Evolutionary conservation across 2,888 invertebrate species (phyloP).

Genomic region (Eupithecia vulgata): DNA sequence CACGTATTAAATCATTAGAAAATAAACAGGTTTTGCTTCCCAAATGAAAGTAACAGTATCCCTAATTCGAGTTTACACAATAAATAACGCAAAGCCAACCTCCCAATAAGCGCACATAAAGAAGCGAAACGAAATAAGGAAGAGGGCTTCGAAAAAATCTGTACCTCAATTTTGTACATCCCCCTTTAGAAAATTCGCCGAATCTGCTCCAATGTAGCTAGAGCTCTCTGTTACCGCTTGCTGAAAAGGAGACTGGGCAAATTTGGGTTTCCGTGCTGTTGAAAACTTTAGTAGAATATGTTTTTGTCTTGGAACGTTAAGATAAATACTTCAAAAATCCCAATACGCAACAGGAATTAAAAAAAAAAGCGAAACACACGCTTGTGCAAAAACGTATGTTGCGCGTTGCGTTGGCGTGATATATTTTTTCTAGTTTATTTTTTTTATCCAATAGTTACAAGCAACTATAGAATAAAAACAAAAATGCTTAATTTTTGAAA

Average conservation of each 20-base stretch:
- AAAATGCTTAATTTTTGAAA: too few species aligned
- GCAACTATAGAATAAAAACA: too few species aligned
- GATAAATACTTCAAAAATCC: too few species aligned
- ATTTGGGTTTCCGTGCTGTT: neutral
- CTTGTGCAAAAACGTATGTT: too few species aligned
- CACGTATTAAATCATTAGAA: conserved; percentile 14
- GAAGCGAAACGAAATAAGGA: conserved; percentile 72
- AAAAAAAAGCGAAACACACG: too few species aligned
- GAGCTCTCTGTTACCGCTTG: conserved; percentile 47
- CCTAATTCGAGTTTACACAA: conserved; percentile 59
- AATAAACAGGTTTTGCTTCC: conserved; percentile 14
- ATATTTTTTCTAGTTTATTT: too few species aligned
- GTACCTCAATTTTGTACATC: conserved; percentile 66
- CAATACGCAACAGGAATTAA: too few species aligned
- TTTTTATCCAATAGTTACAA: too few species aligned
- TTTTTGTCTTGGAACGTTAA: too few species aligned
- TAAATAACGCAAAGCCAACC: conserved; percentile 72
- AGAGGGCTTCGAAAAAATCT: conserved; percentile 67
- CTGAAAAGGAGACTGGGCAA: conserved; percentile 18
- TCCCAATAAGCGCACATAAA: conserved; percentile 73
- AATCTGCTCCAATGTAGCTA: conserved; percentile 62
- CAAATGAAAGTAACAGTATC: conserved; percentile 50
- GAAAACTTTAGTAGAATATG: neutral
- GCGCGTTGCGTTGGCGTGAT: too few species aligned
- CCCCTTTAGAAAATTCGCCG: conserved; percentile 64